Conservation (phyloP, 2,888 invertebrate genomes). For the Nysson spinosus region DNA sequence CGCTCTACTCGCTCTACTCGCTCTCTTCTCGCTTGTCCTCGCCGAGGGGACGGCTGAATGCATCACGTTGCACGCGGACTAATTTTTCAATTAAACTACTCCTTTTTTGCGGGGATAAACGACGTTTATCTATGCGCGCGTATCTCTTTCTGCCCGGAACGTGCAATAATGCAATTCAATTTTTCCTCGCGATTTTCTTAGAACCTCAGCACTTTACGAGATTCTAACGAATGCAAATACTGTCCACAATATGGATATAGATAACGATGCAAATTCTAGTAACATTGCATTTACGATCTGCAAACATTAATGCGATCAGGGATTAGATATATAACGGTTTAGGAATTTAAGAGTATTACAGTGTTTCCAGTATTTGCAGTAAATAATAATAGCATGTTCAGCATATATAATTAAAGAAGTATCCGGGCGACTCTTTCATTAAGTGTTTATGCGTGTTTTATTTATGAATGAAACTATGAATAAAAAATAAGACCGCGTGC, state of each 20-base stretch:
- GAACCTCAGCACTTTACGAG: too few species aligned
- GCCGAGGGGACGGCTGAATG: conserved; percentile 4
- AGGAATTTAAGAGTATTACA: too few species aligned
- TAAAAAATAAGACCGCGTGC: too few species aligned
- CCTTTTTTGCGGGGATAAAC: background rate
- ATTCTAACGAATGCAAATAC: conserved; percentile 10
- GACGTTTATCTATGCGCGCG: background rate
- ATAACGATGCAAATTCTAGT: conserved; percentile 24
- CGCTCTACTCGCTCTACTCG: background rate
- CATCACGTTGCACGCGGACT: conserved; percentile 3
- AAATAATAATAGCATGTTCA: too few species aligned
- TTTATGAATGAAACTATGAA: too few species aligned
- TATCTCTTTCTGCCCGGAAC: conserved; percentile 4
- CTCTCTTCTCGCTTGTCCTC: too few species aligned
- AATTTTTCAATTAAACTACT: conserved; percentile 4
- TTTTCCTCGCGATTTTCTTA: conserved; percentile 6
- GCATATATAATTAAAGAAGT: too few species aligned
- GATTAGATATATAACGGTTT: background rate
- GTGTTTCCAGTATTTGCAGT: too few species aligned
- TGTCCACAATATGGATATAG: background rate
- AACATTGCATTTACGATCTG: conserved; percentile 15
- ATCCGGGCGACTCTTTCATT: too few species aligned
- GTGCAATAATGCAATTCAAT: conserved; percentile 18
- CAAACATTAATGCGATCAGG: background rate
- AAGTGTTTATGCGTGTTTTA: too few species aligned